A percentile compares a stretch with the other conserved stretches of the same genome.
Conservation (phyloP, 64 coral and sea anemone species). For the Montipora capricornis region DNA sequence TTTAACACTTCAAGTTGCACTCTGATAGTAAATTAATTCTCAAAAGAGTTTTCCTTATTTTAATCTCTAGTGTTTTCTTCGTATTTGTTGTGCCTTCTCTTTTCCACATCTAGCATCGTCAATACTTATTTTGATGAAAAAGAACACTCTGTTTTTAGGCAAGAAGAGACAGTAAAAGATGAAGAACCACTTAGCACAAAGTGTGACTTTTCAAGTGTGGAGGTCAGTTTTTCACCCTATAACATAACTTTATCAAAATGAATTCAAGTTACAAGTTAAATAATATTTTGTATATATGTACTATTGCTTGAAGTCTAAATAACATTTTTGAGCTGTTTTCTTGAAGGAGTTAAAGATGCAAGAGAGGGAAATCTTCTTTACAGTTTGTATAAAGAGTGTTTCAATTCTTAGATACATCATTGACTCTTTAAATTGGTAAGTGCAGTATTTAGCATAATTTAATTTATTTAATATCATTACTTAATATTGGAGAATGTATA, state of each 20-base stretch:
- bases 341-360: conserved; percentile 83
- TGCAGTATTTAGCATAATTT: not conserved
- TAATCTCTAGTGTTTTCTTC: not conserved
- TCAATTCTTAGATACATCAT: conserved; percentile 91
- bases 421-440: conserved; percentile 85
- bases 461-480: no score
- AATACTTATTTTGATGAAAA: not conserved
- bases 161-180: not conserved
- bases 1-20: no score
- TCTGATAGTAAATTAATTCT: no score
- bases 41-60: no score
- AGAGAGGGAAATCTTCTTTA: conserved; percentile 82
- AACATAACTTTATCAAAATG: no score
- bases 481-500: no score
- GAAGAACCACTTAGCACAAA: not conserved
- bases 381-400: conserved; percentile 88
- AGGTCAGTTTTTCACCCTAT: not conserved
- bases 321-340: not conserved
- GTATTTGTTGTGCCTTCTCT: no score
- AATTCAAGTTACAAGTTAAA: no score
- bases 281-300: no score
- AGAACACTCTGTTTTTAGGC: not conserved
- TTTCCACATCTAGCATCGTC: no score
- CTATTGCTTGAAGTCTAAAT: no score
- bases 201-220: conserved; percentile 9